Conservation (phyloP, 2,888 invertebrate species). For the Caenorhabditis sp. region DNA sequence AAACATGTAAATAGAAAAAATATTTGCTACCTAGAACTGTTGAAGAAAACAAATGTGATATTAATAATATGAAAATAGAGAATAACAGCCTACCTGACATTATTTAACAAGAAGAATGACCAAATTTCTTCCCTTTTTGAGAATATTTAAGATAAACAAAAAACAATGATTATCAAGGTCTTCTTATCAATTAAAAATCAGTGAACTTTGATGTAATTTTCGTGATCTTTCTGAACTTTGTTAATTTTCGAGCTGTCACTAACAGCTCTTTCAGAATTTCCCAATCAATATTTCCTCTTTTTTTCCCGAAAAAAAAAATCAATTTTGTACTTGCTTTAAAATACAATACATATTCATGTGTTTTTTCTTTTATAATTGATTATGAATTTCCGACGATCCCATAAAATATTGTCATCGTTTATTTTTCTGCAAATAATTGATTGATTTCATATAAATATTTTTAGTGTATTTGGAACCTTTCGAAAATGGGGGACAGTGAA, state of each 20-base stretch:
- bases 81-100: background rate
- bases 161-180: background rate
- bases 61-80: background rate
- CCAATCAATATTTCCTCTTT: background rate
- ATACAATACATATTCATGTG: constrained; percentile 3
- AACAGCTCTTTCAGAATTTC: background rate
- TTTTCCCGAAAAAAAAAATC: too few relatives aligned
- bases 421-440: background rate
- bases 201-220: constrained; percentile 7
- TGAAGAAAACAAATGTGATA: too few relatives aligned
- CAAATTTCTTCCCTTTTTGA: background rate
- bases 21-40: background rate
- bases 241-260: too few relatives aligned
- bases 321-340: too few relatives aligned
- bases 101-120: background rate
- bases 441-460: too few relatives aligned
- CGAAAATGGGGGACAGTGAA: background rate
- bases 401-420: too few relatives aligned
- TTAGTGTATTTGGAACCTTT: background rate
- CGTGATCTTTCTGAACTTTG: background rate
- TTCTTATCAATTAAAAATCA: background rate
- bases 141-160: background rate
- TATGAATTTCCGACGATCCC: too few relatives aligned
- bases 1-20: too few relatives aligned
- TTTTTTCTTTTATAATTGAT: background rate